Percentiles rank a stretch among this genome's conserved stretches.
These are phyloP conservation scores for Yponomeuta malinellus DNA, from an alignment of 2,888 invertebrate species.

Conservation along the genomic window DNA sequence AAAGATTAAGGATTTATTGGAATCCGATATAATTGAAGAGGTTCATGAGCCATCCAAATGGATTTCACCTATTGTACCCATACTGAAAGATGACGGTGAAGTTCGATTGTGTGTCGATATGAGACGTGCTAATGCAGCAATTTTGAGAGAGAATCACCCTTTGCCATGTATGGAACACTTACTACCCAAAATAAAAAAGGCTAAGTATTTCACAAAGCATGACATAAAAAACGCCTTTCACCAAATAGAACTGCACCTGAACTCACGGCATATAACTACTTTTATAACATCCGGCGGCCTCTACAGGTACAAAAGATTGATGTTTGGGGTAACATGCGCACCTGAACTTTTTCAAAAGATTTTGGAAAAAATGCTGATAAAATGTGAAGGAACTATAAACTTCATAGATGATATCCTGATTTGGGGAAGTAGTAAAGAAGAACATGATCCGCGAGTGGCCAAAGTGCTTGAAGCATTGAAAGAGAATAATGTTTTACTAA, in stretches of 20 bases:
- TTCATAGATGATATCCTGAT: constrained; percentile 45
- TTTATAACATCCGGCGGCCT: constrained; percentile 40
- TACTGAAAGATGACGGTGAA: constrained; percentile 26
- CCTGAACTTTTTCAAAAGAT: constrained; percentile 51
- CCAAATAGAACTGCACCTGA: constrained; percentile 34
- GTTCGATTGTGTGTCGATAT: constrained; percentile 20
- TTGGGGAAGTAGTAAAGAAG: constrained; percentile 16
- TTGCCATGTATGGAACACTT: constrained; percentile 20
- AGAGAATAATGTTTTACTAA: constrained; percentile 11
- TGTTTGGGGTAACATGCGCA: constrained; percentile 48
- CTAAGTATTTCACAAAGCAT: constrained; percentile 30
- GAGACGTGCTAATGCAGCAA: constrained; percentile 27
- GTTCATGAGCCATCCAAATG: constrained; percentile 28
- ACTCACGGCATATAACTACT: constrained; percentile 38
- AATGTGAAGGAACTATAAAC: constrained; percentile 36
- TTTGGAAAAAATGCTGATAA: constrained; percentile 34
- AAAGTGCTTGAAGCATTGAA: constrained; percentile 14
- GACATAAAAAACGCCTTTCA: constrained; percentile 41
- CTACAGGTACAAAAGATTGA: constrained; percentile 41
- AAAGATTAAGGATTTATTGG: constrained; percentile 25
- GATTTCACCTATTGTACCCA: constrained; percentile 31
- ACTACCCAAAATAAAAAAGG: constrained; percentile 21
- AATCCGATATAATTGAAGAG: constrained; percentile 27
- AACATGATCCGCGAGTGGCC: constrained; percentile 5
- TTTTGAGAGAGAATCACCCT: constrained; percentile 26